Percentiles rank a stretch among this genome's conserved stretches.
These are phyloP conservation scores for Aphelinus certus DNA, from an alignment of 1,140 invertebrate species.

Conservation along the genomic window DNA sequence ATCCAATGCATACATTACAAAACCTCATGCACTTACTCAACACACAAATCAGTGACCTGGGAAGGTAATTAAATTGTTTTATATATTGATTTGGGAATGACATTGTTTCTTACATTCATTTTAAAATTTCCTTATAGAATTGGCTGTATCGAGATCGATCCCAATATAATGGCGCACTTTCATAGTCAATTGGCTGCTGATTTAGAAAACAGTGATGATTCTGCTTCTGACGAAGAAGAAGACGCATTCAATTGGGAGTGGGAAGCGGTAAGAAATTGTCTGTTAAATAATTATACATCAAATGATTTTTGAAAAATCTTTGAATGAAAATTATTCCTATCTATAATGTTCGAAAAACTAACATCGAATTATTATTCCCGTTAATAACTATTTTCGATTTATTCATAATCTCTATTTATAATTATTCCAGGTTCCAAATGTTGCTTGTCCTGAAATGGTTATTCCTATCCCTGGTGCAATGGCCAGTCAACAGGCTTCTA, in stretches of 20 bases:
- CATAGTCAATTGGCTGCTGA: constrained; percentile 70
- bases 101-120: too few relatives aligned
- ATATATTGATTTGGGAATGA: too few relatives aligned
- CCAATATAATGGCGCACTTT: constrained; percentile 65
- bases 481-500: constrained; percentile 67
- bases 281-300: not conserved
- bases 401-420: not conserved
- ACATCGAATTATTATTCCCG: not conserved
- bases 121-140: constrained; percentile 56
- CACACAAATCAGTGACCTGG: constrained; percentile 73
- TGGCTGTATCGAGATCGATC: constrained; percentile 70
- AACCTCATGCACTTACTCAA: constrained; percentile 80
- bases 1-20: constrained; percentile 76
- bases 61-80: constrained; percentile 66
- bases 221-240: constrained; percentile 74
- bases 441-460: constrained; percentile 67
- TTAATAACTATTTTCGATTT: not conserved
- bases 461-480: constrained; percentile 61
- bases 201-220: constrained; percentile 72
- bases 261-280: constrained; percentile 70
- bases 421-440: constrained; percentile 66
- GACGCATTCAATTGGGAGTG: constrained; percentile 73
- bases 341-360: too few relatives aligned
- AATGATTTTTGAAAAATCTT: too few relatives aligned
- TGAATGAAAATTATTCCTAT: too few relatives aligned